Base-by-base conservation (phyloP, 1,140 invertebrate genomes). In the Scaptomyza pallida region DNA sequence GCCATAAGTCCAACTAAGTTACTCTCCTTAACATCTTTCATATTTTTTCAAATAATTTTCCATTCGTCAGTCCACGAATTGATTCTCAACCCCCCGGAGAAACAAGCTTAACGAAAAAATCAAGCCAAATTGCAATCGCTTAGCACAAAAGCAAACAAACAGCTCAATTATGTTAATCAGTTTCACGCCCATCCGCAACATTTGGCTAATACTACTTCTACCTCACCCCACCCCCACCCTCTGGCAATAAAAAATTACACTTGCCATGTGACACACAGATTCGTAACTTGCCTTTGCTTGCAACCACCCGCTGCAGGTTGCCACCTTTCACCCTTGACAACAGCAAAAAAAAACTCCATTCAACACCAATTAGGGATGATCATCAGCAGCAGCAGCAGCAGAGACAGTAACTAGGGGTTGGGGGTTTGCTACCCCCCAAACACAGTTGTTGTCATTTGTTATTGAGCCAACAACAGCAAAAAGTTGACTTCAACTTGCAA, bases 351-450 rank as follows among this genome's bases (percentile, higher is more conserved):
- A 77, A 89, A 85, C 73, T 90, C 72, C 75, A 88, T 90, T 89
- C 88, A 89, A 90, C 88, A 90, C 82, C 88, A 90, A 89, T 89
- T 89, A 89, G 88, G 88, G 82, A 83, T 88, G 88, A 88, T 83
- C 72, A 90, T 75, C 86, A 52, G 48, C n/a, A 51, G 51, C 9
- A 47, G 44, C 86, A 52, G 44, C n/a, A 50, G 51, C 9, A 47
- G 44, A 23, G 62, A 52, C 23, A 54, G 51, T 45, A 48, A 44
- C 57, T 71, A 26, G 40, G 3, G 44, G 47, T 37, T 55, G 74
- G 60, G 71, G 71, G 52, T 78, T n/a, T 78, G 78, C 75, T 61
- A 76, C 82, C 82, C 82, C 75, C 78, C 64, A 69, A 77, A 30
- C 6, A 30, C 37, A 55, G 52, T 60, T 72, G 57, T 72, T 88